Percentiles rank a stretch among this genome's conserved stretches.
phyloP scores from a whole-genome alignment of 1,140 invertebrate species.

The Tetramorium alpestre region DNA sequence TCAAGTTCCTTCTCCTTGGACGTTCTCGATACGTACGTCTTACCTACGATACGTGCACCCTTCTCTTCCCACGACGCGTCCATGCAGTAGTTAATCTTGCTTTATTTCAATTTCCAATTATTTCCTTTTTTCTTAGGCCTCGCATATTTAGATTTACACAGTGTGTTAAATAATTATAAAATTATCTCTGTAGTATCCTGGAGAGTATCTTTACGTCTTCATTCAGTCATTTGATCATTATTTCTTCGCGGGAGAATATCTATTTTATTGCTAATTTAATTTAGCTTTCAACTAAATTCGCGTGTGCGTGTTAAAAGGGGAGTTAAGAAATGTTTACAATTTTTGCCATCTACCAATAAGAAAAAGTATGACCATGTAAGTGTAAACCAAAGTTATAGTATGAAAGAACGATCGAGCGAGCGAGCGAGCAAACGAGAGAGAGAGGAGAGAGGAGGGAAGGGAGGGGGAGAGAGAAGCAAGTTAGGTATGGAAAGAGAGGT shows the following conservation, averaged over 20 bases:
- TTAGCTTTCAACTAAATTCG: constrained; percentile 24
- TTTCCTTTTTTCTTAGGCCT: neutral
- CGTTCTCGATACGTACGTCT: constrained; percentile 69
- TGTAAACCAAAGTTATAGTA: neutral
- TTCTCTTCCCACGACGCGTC: constrained; percentile 4
- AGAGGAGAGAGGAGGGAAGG: too few species aligned
- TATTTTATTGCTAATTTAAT: constrained; percentile 30
- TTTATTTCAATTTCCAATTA: neutral
- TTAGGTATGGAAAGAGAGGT: constrained; percentile 5
- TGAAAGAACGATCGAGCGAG: neutral
- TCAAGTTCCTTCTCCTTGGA: constrained; percentile 34
- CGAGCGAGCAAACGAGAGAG: neutral
- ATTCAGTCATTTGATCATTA: neutral
- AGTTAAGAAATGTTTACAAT: neutral
- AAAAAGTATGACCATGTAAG: neutral
- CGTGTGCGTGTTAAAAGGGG: constrained; percentile 48
- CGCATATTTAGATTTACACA: neutral
- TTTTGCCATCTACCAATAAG: neutral
- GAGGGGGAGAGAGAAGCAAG: neutral
- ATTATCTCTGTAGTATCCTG: neutral
- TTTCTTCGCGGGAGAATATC: neutral
- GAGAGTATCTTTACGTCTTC: neutral
- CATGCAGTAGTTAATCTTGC: neutral
- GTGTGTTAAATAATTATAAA: neutral
- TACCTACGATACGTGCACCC: neutral